Base-by-base conservation (phyloP, 2,797 vertebrate species). In the Macroramphosus scolopax region DNA sequence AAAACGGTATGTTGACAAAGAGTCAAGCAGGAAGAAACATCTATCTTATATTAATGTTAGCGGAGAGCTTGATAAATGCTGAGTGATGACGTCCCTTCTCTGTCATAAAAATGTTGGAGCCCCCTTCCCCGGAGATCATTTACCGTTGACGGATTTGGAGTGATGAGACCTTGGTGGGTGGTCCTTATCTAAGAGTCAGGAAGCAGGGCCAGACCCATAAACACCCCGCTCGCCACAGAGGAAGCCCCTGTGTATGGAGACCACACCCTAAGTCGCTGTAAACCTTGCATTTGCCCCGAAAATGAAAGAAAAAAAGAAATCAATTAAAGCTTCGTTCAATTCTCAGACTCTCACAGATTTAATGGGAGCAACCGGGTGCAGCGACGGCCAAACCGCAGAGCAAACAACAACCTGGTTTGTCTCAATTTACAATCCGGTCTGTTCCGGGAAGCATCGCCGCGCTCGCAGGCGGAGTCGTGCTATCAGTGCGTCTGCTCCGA, bases 101-200 rank as follows among this genome's bases (percentile, higher is more conserved):
- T 29, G 56, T 68, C 63, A 34, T 62, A 59, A 50, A 65, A 70
- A 74, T 59, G 66, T 46, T 13, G 62, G 54, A 61, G 58, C 60
- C 63, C 20, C 20, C 20, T 22, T 80, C 68, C 70, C 60, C 36
- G 1, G 47, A 59, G 75, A 75, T 83, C 77, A 72, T 80, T 75
- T 75, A 59, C 66, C 58, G 72, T 77, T 80, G 79, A 83, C 53
- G 51, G 78, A 78, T 83, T 71, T 75, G 66, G 61, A 83, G 57
- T 43, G 77, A 85, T 78, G 78, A 80, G 60, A 53, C 43, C 78
- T 72, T 12, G 47, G 52, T 88, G 84, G 84, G 87, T 88, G 87
- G 87, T 84, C 87, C 66, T 84, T 86, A 87, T 87, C 85, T 71
- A 48, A 60, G 63, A 75, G 51, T 62, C 78, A 85, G 85, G 87